Conservation (phyloP, 2,113 vertebrate genomes). For the Arothron firmamentum region DNA sequence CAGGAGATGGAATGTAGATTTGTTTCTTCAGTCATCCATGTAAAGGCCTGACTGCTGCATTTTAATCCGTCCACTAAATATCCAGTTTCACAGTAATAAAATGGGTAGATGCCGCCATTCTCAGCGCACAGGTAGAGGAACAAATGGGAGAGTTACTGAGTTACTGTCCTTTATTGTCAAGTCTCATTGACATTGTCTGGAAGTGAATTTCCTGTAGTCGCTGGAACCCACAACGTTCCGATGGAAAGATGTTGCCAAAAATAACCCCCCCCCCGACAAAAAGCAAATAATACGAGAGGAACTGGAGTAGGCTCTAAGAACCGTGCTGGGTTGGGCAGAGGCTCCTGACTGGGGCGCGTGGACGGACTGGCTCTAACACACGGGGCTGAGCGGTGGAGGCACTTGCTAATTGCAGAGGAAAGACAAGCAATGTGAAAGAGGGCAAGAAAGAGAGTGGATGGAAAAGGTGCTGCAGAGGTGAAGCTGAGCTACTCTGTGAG, state of each 20-base stretch:
- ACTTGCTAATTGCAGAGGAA: slow-evolving; percentile 51
- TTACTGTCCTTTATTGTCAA: too few relatives aligned
- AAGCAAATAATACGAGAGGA: too few relatives aligned
- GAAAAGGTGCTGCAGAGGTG: slow-evolving; percentile 16
- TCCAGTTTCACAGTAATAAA: slow-evolving; percentile 29
- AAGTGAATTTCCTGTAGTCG: too few relatives aligned
- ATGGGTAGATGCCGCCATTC: neutral
- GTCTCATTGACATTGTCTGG: too few relatives aligned
- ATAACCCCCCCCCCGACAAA: too few relatives aligned
- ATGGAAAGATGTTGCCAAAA: too few relatives aligned
- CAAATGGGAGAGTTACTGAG: too few relatives aligned
- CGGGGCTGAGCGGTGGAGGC: slow-evolving; percentile 37
- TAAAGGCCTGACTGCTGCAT: neutral
- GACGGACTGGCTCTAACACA: slow-evolving; percentile 36
- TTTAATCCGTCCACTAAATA: slow-evolving; percentile 13
- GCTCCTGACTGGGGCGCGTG: slow-evolving; percentile 35
- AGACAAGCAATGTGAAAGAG: slow-evolving; percentile 8
- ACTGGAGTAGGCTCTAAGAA: too few relatives aligned
- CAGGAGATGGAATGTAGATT: slow-evolving; percentile 1
- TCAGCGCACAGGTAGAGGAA: too few relatives aligned
- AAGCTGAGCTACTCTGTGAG: too few relatives aligned
- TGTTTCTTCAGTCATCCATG: slow-evolving; percentile 4
- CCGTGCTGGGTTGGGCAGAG: too few relatives aligned
- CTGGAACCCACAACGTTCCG: too few relatives aligned
- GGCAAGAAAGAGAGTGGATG: neutral